Evolutionary conservation across 1,140 invertebrate species (phyloP), one percentile per base, ranked within the genome.

Genomic region (Berghia stephanieae): DNA sequence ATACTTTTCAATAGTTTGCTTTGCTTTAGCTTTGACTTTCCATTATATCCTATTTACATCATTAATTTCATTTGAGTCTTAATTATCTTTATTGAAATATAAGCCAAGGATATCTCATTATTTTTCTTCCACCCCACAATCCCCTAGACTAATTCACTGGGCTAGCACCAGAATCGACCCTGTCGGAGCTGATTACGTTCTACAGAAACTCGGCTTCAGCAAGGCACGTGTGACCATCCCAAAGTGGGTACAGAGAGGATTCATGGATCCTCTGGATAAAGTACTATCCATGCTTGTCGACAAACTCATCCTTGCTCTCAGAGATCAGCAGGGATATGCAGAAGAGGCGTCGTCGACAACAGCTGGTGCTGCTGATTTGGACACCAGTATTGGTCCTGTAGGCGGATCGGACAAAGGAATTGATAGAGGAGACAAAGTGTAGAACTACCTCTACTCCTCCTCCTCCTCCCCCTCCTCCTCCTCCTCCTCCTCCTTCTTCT

Each of bases 201-300:
- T 99, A 43, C 96, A 99, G 90, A 97, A 98, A 89, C 91, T 99
- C 6, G 97, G 97, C 18, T 99, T 99, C 87, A 94, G 94, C 75
- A 98, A 99, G 90, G 98, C 98, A 2, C 92, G 97, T 55, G 97
- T 95, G 52, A 99, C 98, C 43, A 99, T 99, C 87, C 98, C 98
- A 27, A 99, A 99, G 91, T 99, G 98, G 96, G 93, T 99, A 90
- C 98, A 99, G 90, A 92, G 98, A 75, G 97, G 97, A 36, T 95
- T 97, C 81, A 96, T 99, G 93, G 98, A 99, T 91, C 96, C 96
- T 1, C 80, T 88, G 21, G 89, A 90, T 79, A 87, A 88, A 70
- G 78, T 90, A 13, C 76, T 88, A 3, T 86, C 88, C 21, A 68
- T 87, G 34, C 82, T 90, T 1, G 86, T 89, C n/a, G 83, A 87